These are phyloP conservation scores for Listronotus oregonensis DNA, from an alignment of 1,140 invertebrate genomes.

Conservation along the genomic window DNA sequence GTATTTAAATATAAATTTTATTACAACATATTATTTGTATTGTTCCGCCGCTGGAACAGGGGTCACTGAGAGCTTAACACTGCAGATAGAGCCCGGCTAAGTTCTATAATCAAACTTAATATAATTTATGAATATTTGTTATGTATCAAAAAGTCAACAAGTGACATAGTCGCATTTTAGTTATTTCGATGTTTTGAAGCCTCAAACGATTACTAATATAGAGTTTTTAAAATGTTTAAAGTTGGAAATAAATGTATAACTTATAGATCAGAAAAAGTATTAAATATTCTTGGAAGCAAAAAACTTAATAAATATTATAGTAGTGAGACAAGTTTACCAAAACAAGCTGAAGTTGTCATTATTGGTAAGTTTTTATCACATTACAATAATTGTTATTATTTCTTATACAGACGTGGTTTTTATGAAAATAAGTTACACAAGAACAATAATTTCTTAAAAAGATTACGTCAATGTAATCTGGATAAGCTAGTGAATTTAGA, in stretches of 20 bases:
- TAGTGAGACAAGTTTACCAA: conserved; percentile 40
- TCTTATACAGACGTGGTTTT: too few species aligned
- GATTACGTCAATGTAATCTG: too few species aligned
- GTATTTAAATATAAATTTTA: too few species aligned
- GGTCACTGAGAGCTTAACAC: conserved; percentile 24
- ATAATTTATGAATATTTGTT: conserved; percentile 22
- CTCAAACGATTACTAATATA: too few species aligned
- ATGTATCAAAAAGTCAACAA: conserved; percentile 13
- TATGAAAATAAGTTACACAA: too few species aligned
- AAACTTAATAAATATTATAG: conserved; percentile 29
- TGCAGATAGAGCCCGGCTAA: conserved; percentile 16
- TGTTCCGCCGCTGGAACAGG: conserved; percentile 21
- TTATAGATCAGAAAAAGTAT: conserved; percentile 10
- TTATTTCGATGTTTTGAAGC: conserved; percentile 1
- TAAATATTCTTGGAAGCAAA: background rate
- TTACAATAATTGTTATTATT: too few species aligned
- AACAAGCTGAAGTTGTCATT: conserved; percentile 53
- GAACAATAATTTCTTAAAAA: too few species aligned
- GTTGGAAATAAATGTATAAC: conserved; percentile 6
- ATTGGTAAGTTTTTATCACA: conserved; percentile 46
- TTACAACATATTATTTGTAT: background rate
- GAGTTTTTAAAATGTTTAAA: conserved; percentile 17
- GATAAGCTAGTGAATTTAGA: too few species aligned
- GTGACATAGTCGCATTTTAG: background rate
- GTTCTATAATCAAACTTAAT: conserved; percentile 29